Base-by-base conservation (phyloP, 2,888 invertebrate species). In the Dynastes grantii region DNA sequence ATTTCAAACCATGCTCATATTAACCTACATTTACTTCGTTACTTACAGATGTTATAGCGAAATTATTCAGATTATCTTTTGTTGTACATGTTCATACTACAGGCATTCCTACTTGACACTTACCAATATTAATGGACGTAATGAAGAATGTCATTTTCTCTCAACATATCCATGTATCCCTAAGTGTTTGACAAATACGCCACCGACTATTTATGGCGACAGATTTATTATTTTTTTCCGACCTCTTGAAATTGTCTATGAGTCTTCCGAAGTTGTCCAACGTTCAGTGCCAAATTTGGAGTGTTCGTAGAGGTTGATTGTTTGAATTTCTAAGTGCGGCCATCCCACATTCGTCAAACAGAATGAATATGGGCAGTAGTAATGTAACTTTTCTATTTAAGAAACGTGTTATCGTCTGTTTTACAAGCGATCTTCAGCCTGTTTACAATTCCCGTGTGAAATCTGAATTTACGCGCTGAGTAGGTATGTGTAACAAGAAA, bases 221-320 rank as follows among this genome's bases (percentile, higher is more conserved):
- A 22, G 45, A 75, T 75, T 75, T 75, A 61, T 75, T 75, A 61
- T 75, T 75, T 68, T 22, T 68, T 61, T 29, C 71, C 37, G 55
- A 27, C 61, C 61, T 63, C 73, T 75, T 49, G 45, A 75, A 49
- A 49, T 37, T 37, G 61, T 75, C 61, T 49, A 61, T 75, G 73
- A 75, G 73, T 61, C 22, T 58, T 75, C 73, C 40, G 40, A 61
- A 51, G 51, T 51, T 11, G 49, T 75, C 61, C 55, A 61, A 61
- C 45, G 27, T 61, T 45, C 61, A 75, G 61, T 75, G 73, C 73
- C 73, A 75, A 75, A 75, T 75, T 75, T 75, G 73, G 73, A 61
- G 22, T 55, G 58, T 49, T 61, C 58, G 9, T 45, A 75, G 45
- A 2, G 8, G 11, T 75, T 27, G 61, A 75, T 45, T 75, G 73